Evolutionary conservation across 2,113 vertebrate genomes (phyloP).

Genomic region (Pseudonaja textilis): DNA sequence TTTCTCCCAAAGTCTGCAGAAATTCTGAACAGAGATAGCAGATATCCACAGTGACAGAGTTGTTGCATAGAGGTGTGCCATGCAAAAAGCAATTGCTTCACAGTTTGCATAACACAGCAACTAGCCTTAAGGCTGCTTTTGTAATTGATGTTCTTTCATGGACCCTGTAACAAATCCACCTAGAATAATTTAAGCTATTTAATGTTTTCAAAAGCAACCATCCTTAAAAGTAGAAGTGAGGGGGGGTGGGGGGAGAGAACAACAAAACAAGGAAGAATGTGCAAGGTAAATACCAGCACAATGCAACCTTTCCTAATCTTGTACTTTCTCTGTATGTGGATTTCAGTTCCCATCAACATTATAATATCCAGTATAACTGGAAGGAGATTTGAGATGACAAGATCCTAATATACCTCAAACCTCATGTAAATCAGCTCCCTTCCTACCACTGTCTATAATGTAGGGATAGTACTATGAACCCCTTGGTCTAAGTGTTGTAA

Average conservation of each 20-base stretch:
- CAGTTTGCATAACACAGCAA: slow-evolving; percentile 7
- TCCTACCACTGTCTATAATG: background rate
- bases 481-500: background rate
- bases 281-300: background rate
- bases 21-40: background rate
- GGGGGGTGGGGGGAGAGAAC: background rate
- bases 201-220: slow-evolving; percentile 20
- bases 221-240: background rate
- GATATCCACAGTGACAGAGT: slow-evolving; percentile 5
- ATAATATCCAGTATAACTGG: background rate
- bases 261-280: background rate
- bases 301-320: background rate
- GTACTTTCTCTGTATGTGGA: background rate
- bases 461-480: background rate
- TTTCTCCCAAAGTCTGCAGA: background rate
- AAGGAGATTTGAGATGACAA: background rate
- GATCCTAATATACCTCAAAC: background rate
- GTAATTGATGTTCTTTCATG: slow-evolving; percentile 2
- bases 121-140: slow-evolving; percentile 19
- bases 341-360: background rate
- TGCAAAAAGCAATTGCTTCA: slow-evolving; percentile 6
- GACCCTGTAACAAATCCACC: slow-evolving; percentile 15
- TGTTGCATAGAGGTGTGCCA: slow-evolving; percentile 4
- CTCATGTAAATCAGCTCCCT: background rate
- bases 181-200: slow-evolving; percentile 21